These are phyloP conservation scores for Xerus inauris DNA, from an alignment of 2,113 vertebrate genomes.

Conservation along the genomic window DNA sequence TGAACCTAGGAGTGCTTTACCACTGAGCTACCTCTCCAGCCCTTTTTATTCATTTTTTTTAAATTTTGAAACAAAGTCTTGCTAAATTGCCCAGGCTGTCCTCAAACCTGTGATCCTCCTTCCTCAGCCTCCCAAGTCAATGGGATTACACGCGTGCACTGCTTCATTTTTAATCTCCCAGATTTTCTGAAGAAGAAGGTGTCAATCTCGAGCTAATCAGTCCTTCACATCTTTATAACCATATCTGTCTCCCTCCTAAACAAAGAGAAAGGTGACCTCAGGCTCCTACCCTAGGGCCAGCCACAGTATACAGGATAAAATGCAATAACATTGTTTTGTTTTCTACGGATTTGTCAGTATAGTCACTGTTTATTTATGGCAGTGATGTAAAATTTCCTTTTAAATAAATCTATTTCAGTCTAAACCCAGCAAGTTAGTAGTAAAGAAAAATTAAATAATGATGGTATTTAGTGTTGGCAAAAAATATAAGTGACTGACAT, in stretches of 20 bases:
- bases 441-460: slow-evolving; percentile 37
- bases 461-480: slow-evolving; percentile 36
- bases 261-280: not conserved
- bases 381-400: slow-evolving; percentile 46
- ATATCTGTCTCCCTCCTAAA: not conserved
- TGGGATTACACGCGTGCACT: too few relatives aligned
- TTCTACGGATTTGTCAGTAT: slow-evolving; percentile 47
- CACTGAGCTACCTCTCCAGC: too few relatives aligned
- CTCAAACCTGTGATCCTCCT: too few relatives aligned
- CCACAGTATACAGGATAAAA: not conserved
- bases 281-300: not conserved
- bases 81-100: too few relatives aligned
- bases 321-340: slow-evolving; percentile 6
- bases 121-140: too few relatives aligned
- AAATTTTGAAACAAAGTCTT: too few relatives aligned
- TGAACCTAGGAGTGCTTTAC: too few relatives aligned
- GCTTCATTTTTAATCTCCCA: not conserved
- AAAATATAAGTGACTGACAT: not conserved
- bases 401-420: slow-evolving; percentile 17
- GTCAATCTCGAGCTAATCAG: not conserved
- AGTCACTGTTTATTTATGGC: slow-evolving; percentile 68
- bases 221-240: not conserved
- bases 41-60: too few relatives aligned
- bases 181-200: slow-evolving; percentile 20
- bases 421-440: slow-evolving; percentile 44